Percentiles rank a stretch among this genome's conserved stretches.
These are phyloP conservation scores for Pontoporia blainvillei DNA, from an alignment of 2,113 vertebrate genomes.

Conservation along the genomic window DNA sequence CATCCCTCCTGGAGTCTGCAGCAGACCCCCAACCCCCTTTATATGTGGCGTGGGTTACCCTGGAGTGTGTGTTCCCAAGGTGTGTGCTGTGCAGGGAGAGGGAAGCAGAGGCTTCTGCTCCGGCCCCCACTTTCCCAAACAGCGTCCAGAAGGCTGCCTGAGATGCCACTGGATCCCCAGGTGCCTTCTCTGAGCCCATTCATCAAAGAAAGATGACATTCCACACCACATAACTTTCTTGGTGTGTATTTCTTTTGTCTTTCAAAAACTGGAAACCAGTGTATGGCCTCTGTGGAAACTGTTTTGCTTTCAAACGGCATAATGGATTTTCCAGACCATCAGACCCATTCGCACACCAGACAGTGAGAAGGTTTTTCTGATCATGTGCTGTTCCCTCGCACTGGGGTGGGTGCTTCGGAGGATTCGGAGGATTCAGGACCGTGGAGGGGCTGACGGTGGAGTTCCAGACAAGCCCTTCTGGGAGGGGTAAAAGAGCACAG, in stretches of 20 bases:
- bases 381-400: not conserved
- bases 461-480: not conserved
- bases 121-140: not conserved
- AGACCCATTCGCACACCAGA: not conserved
- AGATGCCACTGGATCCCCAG: not conserved
- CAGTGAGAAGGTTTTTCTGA: not conserved
- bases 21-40: not conserved
- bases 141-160: not conserved
- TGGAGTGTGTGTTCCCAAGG: not conserved
- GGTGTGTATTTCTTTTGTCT: slow-evolving; percentile 37
- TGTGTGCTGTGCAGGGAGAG: not conserved
- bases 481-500: not conserved
- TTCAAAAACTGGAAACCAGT: slow-evolving; percentile 20
- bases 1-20: not conserved
- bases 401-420: not conserved
- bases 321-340: slow-evolving; percentile 57
- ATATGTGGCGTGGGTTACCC: not conserved
- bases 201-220: slow-evolving; percentile 23
- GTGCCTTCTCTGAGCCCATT: slow-evolving; percentile 1
- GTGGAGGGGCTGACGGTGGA: not conserved
- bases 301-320: slow-evolving; percentile 31
- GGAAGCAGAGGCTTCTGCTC: not conserved
- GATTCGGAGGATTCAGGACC: not conserved
- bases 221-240: not conserved
- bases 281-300: not conserved